Base-by-base conservation (phyloP, 1,140 invertebrate genomes). In the Drosophila parvula region DNA sequence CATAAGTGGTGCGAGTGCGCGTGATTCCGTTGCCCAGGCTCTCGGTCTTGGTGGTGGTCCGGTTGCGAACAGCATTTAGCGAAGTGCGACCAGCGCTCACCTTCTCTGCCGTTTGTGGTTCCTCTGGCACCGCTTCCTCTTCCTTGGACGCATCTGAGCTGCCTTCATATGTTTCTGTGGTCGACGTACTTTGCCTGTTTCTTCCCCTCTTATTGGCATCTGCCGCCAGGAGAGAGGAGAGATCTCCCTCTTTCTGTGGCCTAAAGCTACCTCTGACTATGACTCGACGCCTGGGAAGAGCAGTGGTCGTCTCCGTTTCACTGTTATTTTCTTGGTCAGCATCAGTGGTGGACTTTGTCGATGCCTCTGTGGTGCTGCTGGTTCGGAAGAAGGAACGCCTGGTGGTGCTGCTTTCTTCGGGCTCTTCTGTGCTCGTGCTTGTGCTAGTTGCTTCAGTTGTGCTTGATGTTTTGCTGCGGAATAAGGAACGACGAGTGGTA, bases 1-100 rank as follows among this genome's bases (percentile, higher is more conserved):
- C 65, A 47, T 74, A 78, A 7, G 86, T 90, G 16, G 85, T 91
- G 51, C 73, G 78, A 4, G 86, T 91, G 6, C 81, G 83, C 0
- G 88, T 86, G 5, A 83, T 44, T 12, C 86, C 79, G 18, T 83
- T 86, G 14, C 74, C 82, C n/a, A 90, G 28, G 5, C 47, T 60
- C 10, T 90, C 80, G 0, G 67, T 79, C 11, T 81, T 79, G 8
- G 69, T 89, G 30, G 61, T 65, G 6, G 81, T 90, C 16, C 85
- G 68, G 40, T 89, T 84, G 8, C 69, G 81, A 3, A 63, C 67
- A 0, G 53, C 51, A 12, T 47, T 69, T 1, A 73, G 22, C 3
- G 50, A 32, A 14, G 27, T 18, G 7, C 70, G 79, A 41, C 64
- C 51, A 16, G 7, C 34, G 28, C 4, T 56, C 1, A 34, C 8